phyloP scores from a whole-genome alignment of 2,888 invertebrate genomes.

The Luperina nickerlii region DNA sequence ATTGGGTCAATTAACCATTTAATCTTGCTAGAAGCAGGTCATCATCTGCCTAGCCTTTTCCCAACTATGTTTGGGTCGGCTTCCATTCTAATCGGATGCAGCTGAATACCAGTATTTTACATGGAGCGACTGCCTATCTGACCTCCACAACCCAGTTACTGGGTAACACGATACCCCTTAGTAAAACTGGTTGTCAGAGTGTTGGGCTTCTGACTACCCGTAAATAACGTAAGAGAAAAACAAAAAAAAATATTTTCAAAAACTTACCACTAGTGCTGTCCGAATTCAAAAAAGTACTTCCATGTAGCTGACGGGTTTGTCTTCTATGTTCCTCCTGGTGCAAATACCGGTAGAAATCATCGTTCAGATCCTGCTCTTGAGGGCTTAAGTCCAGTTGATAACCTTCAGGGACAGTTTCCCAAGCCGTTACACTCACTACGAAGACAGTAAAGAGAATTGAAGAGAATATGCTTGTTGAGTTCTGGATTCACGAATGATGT shows the following conservation, averaged over 20 bases:
- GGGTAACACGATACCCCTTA: neutral
- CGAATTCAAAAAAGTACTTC: constrained; percentile 64
- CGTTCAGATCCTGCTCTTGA: neutral
- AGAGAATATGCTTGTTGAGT: constrained; percentile 41
- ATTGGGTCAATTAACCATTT: constrained; percentile 12
- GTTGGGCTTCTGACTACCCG: neutral
- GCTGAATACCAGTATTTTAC: neutral
- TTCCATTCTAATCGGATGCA: too few relatives aligned
- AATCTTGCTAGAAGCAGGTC: neutral
- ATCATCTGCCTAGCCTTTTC: neutral
- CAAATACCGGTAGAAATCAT: constrained; percentile 29
- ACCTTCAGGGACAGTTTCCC: constrained; percentile 2
- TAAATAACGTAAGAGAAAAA: neutral
- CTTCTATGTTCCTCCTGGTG: constrained; percentile 39
- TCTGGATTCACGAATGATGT: constrained; percentile 41
- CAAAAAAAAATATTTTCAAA: too few relatives aligned
- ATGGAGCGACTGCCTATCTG: too few relatives aligned
- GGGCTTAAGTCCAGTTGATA: neutral
- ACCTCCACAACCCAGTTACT: too few relatives aligned
- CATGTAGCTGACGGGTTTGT: constrained; percentile 65
- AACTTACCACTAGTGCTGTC: constrained; percentile 65
- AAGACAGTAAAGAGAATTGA: constrained; percentile 35
- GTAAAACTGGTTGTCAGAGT: neutral
- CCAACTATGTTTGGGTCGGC: neutral
- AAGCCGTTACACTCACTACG: constrained; percentile 37